Conservation (phyloP, 2,888 invertebrate species). For the Tenthredo mesomela region DNA sequence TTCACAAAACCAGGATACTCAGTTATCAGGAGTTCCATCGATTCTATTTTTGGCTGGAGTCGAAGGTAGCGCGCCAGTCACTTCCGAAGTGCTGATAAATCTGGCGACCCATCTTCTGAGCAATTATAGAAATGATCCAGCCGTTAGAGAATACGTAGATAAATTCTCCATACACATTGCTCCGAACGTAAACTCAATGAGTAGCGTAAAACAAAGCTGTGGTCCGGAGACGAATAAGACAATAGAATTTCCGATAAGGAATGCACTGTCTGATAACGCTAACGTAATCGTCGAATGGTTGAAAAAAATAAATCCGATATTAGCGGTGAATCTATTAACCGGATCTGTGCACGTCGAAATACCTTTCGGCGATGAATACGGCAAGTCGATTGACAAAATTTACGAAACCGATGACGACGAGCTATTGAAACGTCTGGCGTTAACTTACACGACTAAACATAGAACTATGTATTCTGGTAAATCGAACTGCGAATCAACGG, state of each 20-base stretch:
- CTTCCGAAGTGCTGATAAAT: constrained; percentile 69
- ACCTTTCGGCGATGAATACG: constrained; percentile 65
- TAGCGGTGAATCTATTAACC: constrained; percentile 71
- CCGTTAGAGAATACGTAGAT: constrained; percentile 66
- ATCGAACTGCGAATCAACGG: constrained; percentile 62
- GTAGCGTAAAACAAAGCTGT: not conserved
- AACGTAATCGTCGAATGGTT: constrained; percentile 70
- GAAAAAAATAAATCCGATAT: constrained; percentile 66
- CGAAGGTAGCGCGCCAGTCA: constrained; percentile 68
- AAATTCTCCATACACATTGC: constrained; percentile 70
- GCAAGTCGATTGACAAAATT: constrained; percentile 55
- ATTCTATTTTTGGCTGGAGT: constrained; percentile 71
- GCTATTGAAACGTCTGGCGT: constrained; percentile 66
- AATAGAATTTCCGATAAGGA: constrained; percentile 63
- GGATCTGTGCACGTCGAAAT: constrained; percentile 73
- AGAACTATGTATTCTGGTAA: constrained; percentile 60
- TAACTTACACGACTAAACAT: constrained; percentile 66
- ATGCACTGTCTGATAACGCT: constrained; percentile 61
- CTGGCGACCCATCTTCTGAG: constrained; percentile 69
- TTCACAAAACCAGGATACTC: constrained; percentile 60
- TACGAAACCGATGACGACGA: constrained; percentile 68
- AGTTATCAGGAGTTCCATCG: constrained; percentile 63
- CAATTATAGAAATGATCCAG: constrained; percentile 64
- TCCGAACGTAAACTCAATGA: constrained; percentile 69
- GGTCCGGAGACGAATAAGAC: constrained; percentile 48